Conservation (phyloP, 2,113 vertebrate species). For the Heteronetta atricapilla region DNA sequence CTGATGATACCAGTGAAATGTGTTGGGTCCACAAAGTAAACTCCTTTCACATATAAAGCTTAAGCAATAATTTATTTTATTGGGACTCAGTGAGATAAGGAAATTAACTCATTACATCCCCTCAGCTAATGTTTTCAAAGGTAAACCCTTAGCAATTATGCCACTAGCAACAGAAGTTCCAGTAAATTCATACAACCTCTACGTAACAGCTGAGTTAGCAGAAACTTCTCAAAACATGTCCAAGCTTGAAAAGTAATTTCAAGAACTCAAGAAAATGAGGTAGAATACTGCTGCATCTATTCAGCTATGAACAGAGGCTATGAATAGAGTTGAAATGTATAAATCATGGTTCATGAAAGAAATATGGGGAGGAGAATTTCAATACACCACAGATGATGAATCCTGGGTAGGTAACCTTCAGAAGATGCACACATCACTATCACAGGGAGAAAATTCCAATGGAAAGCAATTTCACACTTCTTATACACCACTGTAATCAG, state of each 20-base stretch:
- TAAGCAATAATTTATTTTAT: not conserved
- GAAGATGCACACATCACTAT: not conserved
- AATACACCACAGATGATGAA: not conserved
- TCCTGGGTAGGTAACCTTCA: constrained; percentile 33
- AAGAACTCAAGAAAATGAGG: constrained; percentile 15
- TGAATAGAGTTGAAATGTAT: constrained; percentile 29
- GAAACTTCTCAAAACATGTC: not conserved
- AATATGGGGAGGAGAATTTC: constrained; percentile 28
- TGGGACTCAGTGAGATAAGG: not conserved
- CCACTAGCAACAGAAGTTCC: not conserved
- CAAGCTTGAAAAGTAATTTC: constrained; percentile 21
- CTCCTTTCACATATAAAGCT: not conserved
- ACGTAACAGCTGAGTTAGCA: not conserved
- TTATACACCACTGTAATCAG: not conserved
- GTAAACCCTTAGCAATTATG: not conserved
- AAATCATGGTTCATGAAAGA: constrained; percentile 33
- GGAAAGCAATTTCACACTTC: constrained; percentile 40
- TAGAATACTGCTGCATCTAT: not conserved
- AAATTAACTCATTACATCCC: not conserved
- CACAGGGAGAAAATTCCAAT: constrained; percentile 24
- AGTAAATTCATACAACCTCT: not conserved
- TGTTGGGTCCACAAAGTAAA: not conserved
- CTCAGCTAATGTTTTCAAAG: not conserved
- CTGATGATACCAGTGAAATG: not conserved
- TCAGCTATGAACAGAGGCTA: constrained; percentile 9